Conservation (phyloP, 2,888 invertebrate species). For the Yponomeuta evonymella region DNA sequence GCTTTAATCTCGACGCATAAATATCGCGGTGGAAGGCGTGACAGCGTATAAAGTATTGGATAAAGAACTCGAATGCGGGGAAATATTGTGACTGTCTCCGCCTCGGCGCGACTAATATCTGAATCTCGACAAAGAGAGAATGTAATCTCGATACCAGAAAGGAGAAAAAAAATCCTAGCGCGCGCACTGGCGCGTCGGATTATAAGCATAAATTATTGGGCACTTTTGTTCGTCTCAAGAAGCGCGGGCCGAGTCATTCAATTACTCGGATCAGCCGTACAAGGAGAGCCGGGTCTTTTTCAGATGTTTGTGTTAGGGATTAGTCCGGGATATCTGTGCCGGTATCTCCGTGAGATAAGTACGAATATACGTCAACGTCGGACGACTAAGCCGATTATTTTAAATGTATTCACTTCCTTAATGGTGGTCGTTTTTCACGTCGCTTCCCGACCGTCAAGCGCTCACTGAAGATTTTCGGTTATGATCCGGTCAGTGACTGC, state of each 20-base stretch:
- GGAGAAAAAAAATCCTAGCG: conserved; percentile 47
- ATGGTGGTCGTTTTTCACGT: conserved; percentile 74
- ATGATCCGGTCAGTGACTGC: conserved; percentile 74
- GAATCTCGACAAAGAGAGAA: conserved; percentile 51
- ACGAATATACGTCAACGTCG: conserved; percentile 76
- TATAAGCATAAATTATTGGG: conserved; percentile 74
- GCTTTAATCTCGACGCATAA: conserved; percentile 39
- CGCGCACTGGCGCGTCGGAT: conserved; percentile 60
- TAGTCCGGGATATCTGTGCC: conserved; percentile 72
- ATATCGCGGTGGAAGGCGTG: conserved; percentile 37
- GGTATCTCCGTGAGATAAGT: conserved; percentile 76
- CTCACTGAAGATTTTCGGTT: conserved; percentile 70
- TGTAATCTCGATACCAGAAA: conserved; percentile 56
- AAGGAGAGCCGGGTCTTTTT: conserved; percentile 72
- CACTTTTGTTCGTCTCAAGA: conserved; percentile 72
- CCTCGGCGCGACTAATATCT: conserved; percentile 54
- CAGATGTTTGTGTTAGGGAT: conserved; percentile 74
- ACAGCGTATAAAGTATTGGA: conserved; percentile 51
- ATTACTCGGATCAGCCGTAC: conserved; percentile 64
- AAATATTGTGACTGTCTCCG: conserved; percentile 67
- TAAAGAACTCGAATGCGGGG: conserved; percentile 47
- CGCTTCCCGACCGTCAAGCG: conserved; percentile 45
- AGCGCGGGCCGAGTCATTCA: conserved; percentile 62
- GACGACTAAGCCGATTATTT: conserved; percentile 76
- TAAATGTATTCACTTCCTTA: conserved; percentile 77